These are phyloP conservation scores for Latrodectus hesperus DNA, from an alignment of 2,888 invertebrate genomes.

Conservation along the genomic window DNA sequence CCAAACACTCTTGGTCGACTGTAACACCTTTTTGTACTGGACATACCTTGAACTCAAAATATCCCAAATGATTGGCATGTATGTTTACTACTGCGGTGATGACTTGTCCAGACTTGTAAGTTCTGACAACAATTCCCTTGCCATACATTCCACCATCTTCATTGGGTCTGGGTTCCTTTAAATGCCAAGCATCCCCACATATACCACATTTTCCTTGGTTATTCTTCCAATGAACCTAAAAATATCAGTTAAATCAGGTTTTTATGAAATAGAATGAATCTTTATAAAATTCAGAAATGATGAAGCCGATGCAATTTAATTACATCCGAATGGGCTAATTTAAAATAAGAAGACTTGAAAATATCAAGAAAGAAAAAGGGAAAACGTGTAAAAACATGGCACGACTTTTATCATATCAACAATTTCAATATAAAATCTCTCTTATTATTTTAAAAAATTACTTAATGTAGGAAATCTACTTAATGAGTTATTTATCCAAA, in stretches of 20 bases:
- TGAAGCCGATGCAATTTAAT: no score
- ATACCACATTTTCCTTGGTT: constrained; percentile 70
- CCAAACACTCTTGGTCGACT: constrained; percentile 80
- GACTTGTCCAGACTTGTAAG: constrained; percentile 61
- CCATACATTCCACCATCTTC: constrained; percentile 70
- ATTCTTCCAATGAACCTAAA: neutral
- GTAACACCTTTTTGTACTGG: constrained; percentile 72
- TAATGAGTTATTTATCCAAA: no score
- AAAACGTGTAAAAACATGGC: no score
- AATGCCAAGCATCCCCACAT: constrained; percentile 69
- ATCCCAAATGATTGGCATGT: constrained; percentile 75
- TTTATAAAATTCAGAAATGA: no score
- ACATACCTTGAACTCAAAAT: constrained; percentile 75
- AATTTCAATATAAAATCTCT: no score
- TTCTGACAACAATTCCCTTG: constrained; percentile 52
- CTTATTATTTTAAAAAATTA: no score
- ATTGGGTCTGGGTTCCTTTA: constrained; percentile 59
- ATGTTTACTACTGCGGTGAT: constrained; percentile 74
- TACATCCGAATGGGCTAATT: no score
- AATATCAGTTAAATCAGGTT: neutral
- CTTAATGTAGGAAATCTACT: no score
- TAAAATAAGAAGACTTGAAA: no score
- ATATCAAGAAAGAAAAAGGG: no score
- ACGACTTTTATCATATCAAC: no score
- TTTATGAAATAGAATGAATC: no score